A percentile compares a stretch with the other conserved stretches of the same genome.
These are phyloP conservation scores for Coracopsis vasa DNA, from an alignment of 2,113 vertebrate genomes.

Conservation along the genomic window DNA sequence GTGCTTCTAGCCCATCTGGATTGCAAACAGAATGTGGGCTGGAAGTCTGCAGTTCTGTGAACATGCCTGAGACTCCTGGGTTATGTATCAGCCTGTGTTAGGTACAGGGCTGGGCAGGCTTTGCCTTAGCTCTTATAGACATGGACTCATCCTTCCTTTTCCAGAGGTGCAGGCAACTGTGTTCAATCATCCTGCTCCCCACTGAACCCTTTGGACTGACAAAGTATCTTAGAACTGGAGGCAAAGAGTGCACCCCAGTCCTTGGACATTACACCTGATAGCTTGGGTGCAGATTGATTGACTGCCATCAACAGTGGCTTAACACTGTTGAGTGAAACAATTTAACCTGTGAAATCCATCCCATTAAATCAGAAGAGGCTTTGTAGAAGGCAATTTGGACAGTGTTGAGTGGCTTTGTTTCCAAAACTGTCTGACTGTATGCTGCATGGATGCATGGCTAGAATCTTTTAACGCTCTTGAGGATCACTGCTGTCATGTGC, in stretches of 20 bases:
- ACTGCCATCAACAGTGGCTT: rapidly evolving
- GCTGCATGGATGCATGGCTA: not conserved
- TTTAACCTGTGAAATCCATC: not conserved
- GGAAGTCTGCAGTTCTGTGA: not conserved
- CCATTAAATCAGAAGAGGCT: not conserved
- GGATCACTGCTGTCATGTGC: not conserved
- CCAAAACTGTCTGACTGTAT: not conserved
- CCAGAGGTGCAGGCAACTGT: not conserved
- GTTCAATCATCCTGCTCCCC: not conserved
- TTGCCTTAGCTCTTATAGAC: not conserved
- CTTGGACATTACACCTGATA: not conserved
- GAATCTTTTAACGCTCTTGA: not conserved
- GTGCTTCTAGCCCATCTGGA: not conserved
- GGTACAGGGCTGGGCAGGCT: not conserved
- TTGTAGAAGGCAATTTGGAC: not conserved
- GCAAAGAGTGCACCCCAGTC: no score
- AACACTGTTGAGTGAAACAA: not conserved
- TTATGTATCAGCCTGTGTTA: not conserved
- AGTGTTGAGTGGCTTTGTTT: not conserved
- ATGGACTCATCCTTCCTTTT: not conserved
- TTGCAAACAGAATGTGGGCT: not conserved
- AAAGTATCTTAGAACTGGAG: not conserved
- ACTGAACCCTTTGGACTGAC: not conserved
- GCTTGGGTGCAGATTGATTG: not conserved
- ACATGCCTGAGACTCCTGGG: not conserved